Evolutionary conservation across 2,113 vertebrate species (phyloP).

Genomic region (Salvelinus alpinus): DNA sequence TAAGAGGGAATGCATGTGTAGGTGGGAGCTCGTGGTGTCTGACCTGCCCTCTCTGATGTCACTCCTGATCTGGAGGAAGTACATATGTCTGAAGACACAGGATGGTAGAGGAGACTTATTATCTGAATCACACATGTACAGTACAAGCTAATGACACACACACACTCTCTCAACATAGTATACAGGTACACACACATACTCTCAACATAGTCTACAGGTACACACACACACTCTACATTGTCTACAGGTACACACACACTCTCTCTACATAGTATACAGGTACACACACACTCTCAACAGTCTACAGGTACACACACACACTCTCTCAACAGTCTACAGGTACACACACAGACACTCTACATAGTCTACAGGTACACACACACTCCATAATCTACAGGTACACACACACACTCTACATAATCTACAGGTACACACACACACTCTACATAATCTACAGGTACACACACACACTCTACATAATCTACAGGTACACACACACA

Average conservation of each 20-base stretch:
- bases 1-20: slow-evolving; percentile 5
- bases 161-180: too few species aligned
- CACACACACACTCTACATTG: background rate
- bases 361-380: too few species aligned
- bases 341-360: too few species aligned
- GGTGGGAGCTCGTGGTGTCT: slow-evolving; percentile 12
- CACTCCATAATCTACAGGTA: too few species aligned
- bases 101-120: slow-evolving; percentile 45
- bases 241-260: too few species aligned
- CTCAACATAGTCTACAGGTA: slow-evolving; percentile 14
- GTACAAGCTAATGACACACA: background rate
- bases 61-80: slow-evolving; percentile 94
- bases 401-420: too few species aligned
- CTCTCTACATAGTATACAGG: too few species aligned
- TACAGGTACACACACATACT: background rate
- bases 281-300: too few species aligned
- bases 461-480: slow-evolving; percentile 20
- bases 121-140: background rate
- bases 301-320: too few species aligned
- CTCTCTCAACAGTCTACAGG: too few species aligned
- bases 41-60: slow-evolving; percentile 95
- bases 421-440: too few species aligned
- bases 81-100: slow-evolving; percentile 83
- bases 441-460: too few species aligned
- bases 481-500: background rate